These are phyloP conservation scores for Oryzias curvinotus DNA, from an alignment of 2,113 vertebrate genomes.

Conservation along the genomic window DNA sequence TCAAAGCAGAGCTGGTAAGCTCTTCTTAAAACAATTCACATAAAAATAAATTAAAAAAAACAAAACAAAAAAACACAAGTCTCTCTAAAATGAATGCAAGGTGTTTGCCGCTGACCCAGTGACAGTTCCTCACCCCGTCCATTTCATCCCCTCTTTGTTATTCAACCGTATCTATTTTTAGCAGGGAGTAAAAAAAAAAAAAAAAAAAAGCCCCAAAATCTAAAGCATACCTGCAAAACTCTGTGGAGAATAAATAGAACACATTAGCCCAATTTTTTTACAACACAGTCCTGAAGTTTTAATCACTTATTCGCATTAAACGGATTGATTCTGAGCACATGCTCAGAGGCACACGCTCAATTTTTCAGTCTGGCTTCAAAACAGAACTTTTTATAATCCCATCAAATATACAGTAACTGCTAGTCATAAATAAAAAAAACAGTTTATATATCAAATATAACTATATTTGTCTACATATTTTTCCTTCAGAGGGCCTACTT, in stretches of 20 bases:
- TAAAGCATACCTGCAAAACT: neutral
- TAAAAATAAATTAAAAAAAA: neutral
- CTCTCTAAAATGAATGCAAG: neutral
- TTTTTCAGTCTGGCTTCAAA: neutral
- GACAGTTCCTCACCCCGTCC: neutral
- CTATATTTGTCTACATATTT: neutral
- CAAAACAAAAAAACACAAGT: no score
- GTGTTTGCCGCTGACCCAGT: neutral
- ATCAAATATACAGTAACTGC: neutral
- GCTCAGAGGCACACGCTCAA: neutral
- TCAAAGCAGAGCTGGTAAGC: neutral
- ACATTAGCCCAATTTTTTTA: constrained; percentile 3
- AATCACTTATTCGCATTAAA: constrained; percentile 9
- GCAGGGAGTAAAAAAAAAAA: neutral
- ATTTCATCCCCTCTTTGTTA: constrained; percentile 2
- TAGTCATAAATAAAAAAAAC: neutral
- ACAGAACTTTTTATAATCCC: neutral
- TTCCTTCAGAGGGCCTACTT: neutral
- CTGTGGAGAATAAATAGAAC: constrained; percentile 6
- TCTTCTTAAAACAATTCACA: neutral
- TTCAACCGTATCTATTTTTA: neutral
- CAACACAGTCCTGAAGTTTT: constrained; percentile 4
- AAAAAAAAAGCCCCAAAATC: neutral
- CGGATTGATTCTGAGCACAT: constrained; percentile 11
- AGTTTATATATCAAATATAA: no score